Evolutionary conservation across 53 echinoderm and acorn worm genomes (phyloP).

Genomic region (Apostichopus leukothele): DNA sequence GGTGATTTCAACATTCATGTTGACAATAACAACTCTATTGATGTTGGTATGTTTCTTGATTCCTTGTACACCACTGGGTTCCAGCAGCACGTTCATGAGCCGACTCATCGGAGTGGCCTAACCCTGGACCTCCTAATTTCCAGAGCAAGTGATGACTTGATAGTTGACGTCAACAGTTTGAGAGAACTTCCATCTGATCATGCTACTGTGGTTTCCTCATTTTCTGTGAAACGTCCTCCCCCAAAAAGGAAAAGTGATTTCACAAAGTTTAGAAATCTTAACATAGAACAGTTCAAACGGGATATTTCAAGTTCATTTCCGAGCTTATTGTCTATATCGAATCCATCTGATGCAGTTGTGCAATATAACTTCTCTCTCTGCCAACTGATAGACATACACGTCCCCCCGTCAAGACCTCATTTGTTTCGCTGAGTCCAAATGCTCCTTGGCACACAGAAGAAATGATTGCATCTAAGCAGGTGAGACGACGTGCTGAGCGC

Average conservation of each 20-base stretch:
- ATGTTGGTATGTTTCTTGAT: constrained; percentile 30
- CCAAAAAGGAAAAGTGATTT: too few relatives aligned
- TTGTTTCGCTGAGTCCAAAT: constrained; percentile 35
- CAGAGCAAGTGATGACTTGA: neutral
- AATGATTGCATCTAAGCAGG: constrained; percentile 12
- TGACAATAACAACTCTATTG: too few relatives aligned
- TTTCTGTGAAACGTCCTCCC: too few relatives aligned
- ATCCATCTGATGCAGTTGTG: too few relatives aligned
- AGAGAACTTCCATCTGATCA: constrained; percentile 45
- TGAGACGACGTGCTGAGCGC: constrained; percentile 44
- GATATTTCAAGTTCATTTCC: too few relatives aligned
- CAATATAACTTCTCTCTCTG: too few relatives aligned
- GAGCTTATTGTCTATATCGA: too few relatives aligned
- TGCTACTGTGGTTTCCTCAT: neutral
- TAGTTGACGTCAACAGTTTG: neutral
- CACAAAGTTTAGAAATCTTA: too few relatives aligned
- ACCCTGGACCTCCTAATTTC: constrained; percentile 36
- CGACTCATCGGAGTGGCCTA: constrained; percentile 42
- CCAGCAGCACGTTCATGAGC: constrained; percentile 18
- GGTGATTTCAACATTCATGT: too few relatives aligned
- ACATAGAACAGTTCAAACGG: neutral
- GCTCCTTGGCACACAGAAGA: constrained; percentile 43
- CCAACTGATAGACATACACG: too few relatives aligned
- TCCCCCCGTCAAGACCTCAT: too few relatives aligned
- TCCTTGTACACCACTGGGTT: neutral